Evolutionary conservation across 1,140 invertebrate genomes (phyloP).

Genomic region (Trichomalopsis sarcophagae): DNA sequence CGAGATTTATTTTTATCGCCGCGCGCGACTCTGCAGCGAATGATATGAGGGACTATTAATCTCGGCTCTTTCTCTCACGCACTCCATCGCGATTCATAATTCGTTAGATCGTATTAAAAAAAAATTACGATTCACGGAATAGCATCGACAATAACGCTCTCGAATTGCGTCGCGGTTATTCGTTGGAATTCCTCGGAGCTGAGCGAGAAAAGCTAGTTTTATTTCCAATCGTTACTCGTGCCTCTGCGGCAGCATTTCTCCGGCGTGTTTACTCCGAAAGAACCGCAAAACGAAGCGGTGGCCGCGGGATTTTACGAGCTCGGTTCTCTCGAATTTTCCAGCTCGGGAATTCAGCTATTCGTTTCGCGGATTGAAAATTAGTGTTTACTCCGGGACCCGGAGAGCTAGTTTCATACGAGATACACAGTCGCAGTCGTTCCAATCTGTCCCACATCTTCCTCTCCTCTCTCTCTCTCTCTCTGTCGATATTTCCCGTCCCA

Average conservation of each 20-base stretch:
- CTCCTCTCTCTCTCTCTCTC: background rate
- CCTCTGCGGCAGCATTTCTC: conserved; percentile 3
- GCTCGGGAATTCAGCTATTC: background rate
- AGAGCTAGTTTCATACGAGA: background rate
- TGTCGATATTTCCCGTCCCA: background rate
- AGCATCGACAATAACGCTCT: too few species aligned
- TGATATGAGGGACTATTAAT: conserved; percentile 2
- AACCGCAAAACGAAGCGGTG: background rate
- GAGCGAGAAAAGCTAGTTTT: conserved; percentile 22
- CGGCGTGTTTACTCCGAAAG: conserved; percentile 29
- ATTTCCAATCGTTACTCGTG: conserved; percentile 24
- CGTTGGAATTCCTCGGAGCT: conserved; percentile 7
- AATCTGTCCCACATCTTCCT: background rate
- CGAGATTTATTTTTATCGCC: background rate
- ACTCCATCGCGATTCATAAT: background rate
- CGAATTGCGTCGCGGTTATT: background rate
- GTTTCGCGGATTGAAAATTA: background rate
- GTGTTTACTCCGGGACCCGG: too few species aligned
- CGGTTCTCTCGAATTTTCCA: background rate
- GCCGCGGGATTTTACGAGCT: conserved; percentile 31
- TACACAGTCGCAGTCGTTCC: background rate
- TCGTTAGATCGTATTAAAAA: background rate
- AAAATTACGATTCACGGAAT: too few species aligned
- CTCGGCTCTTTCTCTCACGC: background rate
- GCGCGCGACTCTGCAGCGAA: background rate